Evolutionary conservation across 2,113 vertebrate genomes (phyloP).

Genomic region (Felis chaus): DNA sequence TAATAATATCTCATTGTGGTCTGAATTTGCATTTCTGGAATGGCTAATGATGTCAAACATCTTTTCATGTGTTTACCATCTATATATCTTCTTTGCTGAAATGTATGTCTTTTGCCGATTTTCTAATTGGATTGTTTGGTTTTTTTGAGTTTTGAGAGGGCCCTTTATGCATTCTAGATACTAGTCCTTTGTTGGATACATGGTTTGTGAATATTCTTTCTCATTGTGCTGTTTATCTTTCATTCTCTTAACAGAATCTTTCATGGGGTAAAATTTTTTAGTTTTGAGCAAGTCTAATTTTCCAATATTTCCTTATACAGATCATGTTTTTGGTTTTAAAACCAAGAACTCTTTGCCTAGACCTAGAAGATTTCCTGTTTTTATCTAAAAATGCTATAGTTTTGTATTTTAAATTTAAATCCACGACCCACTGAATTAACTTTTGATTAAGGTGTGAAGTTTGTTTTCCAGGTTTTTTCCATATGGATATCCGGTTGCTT

Average conservation of each 20-base stretch:
- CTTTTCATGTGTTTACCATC: not conserved
- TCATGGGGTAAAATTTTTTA: not conserved
- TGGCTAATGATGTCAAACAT: not conserved
- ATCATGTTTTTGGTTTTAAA: not conserved
- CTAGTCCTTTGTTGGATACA: not conserved
- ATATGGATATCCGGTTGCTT: not conserved
- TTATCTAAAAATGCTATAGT: not conserved
- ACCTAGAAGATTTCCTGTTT: not conserved
- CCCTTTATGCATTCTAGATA: not conserved
- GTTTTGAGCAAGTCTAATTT: not conserved
- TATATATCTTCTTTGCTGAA: too few species aligned
- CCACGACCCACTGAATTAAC: not conserved
- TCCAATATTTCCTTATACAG: not conserved
- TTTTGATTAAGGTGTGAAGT: not conserved
- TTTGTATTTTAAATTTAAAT: not conserved
- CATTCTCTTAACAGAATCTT: not conserved
- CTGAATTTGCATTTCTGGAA: not conserved
- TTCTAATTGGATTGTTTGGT: not conserved
- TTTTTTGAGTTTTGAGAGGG: not conserved
- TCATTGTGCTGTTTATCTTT: not conserved
- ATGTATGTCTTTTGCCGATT: too few species aligned
- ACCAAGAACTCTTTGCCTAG: not conserved
- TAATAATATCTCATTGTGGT: not conserved
- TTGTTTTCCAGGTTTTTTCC: not conserved
- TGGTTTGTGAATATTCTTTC: not conserved